Percentiles rank a stretch among this genome's conserved stretches.
phyloP scores from a whole-genome alignment of 2,888 invertebrate species.

The Limnephilus auricula region DNA sequence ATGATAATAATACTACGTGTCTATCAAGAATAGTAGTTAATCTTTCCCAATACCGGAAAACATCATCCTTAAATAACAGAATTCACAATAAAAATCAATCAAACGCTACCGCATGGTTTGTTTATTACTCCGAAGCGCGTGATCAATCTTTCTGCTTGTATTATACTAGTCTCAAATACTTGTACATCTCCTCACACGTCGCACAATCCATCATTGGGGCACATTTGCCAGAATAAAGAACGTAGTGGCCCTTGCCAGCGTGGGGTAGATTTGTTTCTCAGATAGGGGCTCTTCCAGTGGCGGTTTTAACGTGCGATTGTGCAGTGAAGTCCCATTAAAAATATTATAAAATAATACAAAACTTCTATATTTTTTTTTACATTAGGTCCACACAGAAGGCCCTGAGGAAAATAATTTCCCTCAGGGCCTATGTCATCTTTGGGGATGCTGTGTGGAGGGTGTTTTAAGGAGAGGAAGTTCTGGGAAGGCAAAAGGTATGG shows the following conservation, averaged over 20 bases:
- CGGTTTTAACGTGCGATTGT: too few species aligned
- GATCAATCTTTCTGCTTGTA: conserved; percentile 38
- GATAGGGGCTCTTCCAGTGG: neutral
- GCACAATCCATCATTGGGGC: conserved; percentile 39
- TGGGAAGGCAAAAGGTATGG: too few species aligned
- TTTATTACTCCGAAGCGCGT: conserved; percentile 13
- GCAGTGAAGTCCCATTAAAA: too few species aligned
- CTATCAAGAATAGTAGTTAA: neutral
- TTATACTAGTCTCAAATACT: conserved; percentile 41
- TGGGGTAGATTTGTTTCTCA: conserved; percentile 13
- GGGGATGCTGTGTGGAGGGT: too few species aligned
- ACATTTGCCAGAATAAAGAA: conserved; percentile 28
- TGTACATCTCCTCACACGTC: conserved; percentile 20
- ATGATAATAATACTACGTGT: neutral
- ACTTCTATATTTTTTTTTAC: too few species aligned
- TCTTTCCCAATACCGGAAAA: neutral
- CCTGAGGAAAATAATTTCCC: too few species aligned
- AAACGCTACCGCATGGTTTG: neutral
- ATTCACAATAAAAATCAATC: conserved; percentile 24
- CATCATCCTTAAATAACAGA: neutral
- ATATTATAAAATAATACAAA: too few species aligned
- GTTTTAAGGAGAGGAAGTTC: too few species aligned
- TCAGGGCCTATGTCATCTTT: too few species aligned
- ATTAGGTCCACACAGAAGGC: too few species aligned
- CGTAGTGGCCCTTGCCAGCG: neutral